Conservation (phyloP, 2,888 invertebrate genomes). For the Agonum fuliginosum region DNA sequence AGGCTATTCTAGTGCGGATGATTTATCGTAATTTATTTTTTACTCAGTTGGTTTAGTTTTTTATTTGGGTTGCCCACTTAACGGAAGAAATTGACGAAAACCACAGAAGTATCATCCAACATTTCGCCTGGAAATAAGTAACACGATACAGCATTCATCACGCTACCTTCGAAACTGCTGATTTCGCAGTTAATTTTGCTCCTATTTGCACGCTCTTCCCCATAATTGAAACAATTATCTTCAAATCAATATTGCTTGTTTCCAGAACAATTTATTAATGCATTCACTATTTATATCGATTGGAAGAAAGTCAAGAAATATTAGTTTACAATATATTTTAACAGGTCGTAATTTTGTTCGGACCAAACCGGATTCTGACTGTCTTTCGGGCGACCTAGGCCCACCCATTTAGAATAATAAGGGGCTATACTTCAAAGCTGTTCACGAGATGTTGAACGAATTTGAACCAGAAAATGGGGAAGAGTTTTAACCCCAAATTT, state of each 20-base stretch:
- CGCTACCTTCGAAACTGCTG: constrained; percentile 1
- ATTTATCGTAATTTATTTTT: constrained; percentile 50
- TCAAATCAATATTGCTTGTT: background rate
- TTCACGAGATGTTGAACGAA: background rate
- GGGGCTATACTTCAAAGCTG: constrained; percentile 15
- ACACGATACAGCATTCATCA: background rate
- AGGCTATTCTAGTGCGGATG: constrained; percentile 40
- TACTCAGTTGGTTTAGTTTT: constrained; percentile 39
- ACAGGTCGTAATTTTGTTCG: constrained; percentile 12
- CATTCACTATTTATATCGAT: no score
- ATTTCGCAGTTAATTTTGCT: constrained; percentile 2
- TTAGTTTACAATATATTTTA: no score
- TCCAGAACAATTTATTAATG: no score
- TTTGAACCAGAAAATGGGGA: no score
- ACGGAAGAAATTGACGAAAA: constrained; percentile 13
- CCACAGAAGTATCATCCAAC: constrained; percentile 22
- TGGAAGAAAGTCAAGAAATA: background rate
- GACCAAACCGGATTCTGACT: constrained; percentile 23
- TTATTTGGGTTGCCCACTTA: constrained; percentile 28
- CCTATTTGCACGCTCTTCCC: constrained; percentile 11
- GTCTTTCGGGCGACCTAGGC: constrained; percentile 9
- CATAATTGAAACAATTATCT: constrained; percentile 17
- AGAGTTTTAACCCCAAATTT: no score
- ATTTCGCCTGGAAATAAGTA: background rate
- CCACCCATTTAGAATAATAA: constrained; percentile 35